These are phyloP conservation scores for Smutsia temminckii DNA, from an alignment of 2,797 vertebrate species.

Conservation along the genomic window DNA sequence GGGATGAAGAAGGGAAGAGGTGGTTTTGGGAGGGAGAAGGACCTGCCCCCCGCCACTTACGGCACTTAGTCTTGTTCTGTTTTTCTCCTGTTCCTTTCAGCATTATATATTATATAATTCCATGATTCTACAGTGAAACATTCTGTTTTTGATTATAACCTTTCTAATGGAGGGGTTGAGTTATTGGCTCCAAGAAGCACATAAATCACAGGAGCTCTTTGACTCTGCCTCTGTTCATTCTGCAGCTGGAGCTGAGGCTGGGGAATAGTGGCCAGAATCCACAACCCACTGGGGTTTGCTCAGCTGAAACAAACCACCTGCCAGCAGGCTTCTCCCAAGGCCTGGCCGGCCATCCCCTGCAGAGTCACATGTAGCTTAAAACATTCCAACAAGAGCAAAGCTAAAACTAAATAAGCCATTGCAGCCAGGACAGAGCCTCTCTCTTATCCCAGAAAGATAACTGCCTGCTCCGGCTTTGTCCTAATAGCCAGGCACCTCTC, in stretches of 20 bases:
- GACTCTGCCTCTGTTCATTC: background rate
- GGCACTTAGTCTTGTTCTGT: background rate
- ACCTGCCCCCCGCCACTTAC: fast-evolving
- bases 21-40: background rate
- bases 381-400: background rate
- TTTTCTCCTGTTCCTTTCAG: background rate
- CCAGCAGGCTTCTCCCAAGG: background rate
- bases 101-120: background rate
- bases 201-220: background rate
- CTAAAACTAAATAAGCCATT: background rate
- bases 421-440: background rate
- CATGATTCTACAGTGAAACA: background rate
- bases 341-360: background rate
- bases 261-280: background rate
- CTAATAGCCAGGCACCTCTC: background rate
- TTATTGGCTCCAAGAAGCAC: background rate
- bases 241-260: background rate
- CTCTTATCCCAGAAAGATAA: background rate
- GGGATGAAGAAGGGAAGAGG: background rate
- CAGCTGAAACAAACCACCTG: background rate
- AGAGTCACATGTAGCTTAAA: background rate
- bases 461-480: background rate
- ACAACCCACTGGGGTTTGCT: background rate
- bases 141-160: background rate
- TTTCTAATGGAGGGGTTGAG: constrained; percentile 36